These are phyloP conservation scores for Xylocopa sonorina DNA, from an alignment of 1,140 invertebrate species.

Conservation along the genomic window DNA sequence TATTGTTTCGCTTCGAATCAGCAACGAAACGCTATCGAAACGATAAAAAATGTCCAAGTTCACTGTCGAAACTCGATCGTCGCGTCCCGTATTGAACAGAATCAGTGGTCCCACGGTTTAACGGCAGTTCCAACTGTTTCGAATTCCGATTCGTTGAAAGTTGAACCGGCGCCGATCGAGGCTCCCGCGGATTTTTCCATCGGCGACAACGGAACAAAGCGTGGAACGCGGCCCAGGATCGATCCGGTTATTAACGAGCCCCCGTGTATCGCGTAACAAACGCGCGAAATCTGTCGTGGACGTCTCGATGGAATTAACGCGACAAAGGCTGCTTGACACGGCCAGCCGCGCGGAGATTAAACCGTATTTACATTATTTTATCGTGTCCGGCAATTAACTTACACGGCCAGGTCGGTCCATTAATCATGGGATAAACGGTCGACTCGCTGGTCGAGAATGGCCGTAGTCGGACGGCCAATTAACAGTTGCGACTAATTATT, in stretches of 20 bases:
- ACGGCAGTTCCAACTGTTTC: no score
- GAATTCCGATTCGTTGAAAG: no score
- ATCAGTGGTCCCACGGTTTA: no score
- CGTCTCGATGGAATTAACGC: background rate
- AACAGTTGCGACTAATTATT: conserved; percentile 5
- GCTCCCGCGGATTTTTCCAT: background rate
- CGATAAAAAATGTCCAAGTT: no score
- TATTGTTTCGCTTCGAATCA: no score
- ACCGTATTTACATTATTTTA: conserved; percentile 7
- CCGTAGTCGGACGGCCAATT: background rate
- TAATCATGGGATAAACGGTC: conserved; percentile 5
- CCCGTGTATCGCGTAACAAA: background rate
- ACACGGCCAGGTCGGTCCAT: background rate
- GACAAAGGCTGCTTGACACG: background rate
- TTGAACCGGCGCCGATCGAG: no score
- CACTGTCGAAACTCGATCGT: no score
- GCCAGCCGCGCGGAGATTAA: background rate
- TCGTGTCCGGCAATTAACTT: background rate
- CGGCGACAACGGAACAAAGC: background rate
- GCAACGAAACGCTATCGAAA: no score
- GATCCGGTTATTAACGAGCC: background rate
- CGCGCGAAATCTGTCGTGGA: background rate
- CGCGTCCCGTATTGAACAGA: no score
- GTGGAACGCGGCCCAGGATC: background rate
- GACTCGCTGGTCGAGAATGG: background rate